A percentile compares a stretch with the other conserved stretches of the same genome.
These are phyloP conservation scores for Oncorhynchus nerka DNA, from an alignment of 2,113 vertebrate species.

Conservation along the genomic window DNA sequence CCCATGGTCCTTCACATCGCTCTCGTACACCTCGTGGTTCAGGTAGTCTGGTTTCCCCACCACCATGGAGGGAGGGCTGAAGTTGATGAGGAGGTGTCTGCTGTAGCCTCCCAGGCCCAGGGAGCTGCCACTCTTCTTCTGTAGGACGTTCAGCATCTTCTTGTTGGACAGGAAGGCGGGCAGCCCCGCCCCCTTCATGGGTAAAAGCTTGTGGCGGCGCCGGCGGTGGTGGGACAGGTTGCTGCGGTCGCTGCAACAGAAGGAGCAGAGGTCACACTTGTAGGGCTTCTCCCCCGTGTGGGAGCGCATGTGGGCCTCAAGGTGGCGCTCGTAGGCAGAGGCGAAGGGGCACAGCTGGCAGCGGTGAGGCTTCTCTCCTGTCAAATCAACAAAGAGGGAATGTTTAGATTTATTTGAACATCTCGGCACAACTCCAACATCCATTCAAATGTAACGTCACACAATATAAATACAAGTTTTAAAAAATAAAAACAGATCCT, in stretches of 20 bases:
- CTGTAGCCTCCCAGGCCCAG: constrained; percentile 73
- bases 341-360: constrained; percentile 97
- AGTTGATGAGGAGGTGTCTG: constrained; percentile 85
- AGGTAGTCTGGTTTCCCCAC: constrained; percentile 88
- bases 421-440: too few species aligned
- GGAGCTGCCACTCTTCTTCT: constrained; percentile 86
- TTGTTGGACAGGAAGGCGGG: constrained; percentile 81
- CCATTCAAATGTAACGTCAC: neutral
- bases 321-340: constrained; percentile 94
- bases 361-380: constrained; percentile 96
- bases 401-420: neutral
- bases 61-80: constrained; percentile 84
- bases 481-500: neutral
- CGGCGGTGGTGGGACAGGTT: constrained; percentile 96
- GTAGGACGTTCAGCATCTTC: constrained; percentile 88
- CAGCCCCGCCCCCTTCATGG: constrained; percentile 81
- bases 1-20: constrained; percentile 44
- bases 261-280: constrained; percentile 95
- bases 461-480: neutral
- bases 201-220: constrained; percentile 94
- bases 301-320: constrained; percentile 97
- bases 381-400: neutral
- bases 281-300: constrained; percentile 98
- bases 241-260: constrained; percentile 97
- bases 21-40: constrained; percentile 81